Conservation (phyloP, 2,888 invertebrate species). For the Nephrotoma flavescens region DNA sequence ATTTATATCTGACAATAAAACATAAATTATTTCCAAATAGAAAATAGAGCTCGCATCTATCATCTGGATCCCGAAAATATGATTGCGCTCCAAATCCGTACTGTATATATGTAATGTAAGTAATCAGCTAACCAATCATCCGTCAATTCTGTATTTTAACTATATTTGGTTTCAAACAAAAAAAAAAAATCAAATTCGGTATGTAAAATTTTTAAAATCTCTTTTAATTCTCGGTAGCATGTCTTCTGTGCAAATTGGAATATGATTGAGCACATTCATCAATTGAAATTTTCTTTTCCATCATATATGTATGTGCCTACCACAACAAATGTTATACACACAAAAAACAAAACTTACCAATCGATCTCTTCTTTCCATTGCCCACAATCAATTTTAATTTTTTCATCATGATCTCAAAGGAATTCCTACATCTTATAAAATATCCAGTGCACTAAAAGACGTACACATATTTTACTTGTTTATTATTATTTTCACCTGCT, state of each 20-base stretch:
- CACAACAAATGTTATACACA: neutral
- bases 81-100: neutral
- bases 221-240: neutral
- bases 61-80: neutral
- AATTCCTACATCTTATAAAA: neutral
- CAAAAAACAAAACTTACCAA: neutral
- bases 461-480: neutral
- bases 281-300: neutral
- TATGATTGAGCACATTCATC: neutral
- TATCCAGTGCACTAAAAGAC: neutral
- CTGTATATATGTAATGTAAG: neutral
- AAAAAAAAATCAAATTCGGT: neutral
- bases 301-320: neutral
- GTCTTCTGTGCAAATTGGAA: neutral
- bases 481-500: neutral
- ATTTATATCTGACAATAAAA: too few relatives aligned
- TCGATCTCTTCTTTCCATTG: neutral
- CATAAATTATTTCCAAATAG: neutral
- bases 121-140: neutral
- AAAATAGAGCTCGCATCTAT: neutral
- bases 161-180: neutral
- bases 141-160: neutral
- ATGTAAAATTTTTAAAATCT: neutral
- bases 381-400: neutral
- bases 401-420: neutral